A percentile compares a stretch with the other conserved stretches of the same genome.
phyloP scores from a whole-genome alignment of 2,888 invertebrate genomes.

The Marasmarcha lunaedactyla region DNA sequence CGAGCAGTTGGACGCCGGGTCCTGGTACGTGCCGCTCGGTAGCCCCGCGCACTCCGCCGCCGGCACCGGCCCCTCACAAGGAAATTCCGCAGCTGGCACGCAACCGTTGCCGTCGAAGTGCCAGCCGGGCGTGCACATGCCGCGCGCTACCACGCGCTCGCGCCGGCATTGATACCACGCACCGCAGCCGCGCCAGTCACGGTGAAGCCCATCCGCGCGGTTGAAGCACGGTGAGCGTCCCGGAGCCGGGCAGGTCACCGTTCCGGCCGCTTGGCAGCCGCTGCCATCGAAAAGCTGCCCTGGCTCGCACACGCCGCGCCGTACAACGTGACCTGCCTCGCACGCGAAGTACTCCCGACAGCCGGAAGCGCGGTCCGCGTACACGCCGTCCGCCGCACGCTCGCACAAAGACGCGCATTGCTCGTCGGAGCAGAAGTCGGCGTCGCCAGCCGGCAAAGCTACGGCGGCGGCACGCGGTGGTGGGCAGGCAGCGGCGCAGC shows the following conservation, averaged over 20 bases:
- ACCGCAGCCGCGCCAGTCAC: slow-evolving; percentile 56
- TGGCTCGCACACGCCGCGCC: slow-evolving; percentile 66
- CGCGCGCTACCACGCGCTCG: slow-evolving; percentile 49
- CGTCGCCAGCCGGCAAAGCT: slow-evolving; percentile 61
- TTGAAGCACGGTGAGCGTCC: slow-evolving; percentile 57
- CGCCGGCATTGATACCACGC: slow-evolving; percentile 63
- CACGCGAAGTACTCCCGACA: slow-evolving; percentile 73
- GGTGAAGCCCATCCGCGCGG: slow-evolving; percentile 48
- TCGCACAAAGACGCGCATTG: slow-evolving; percentile 61
- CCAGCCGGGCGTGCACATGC: slow-evolving; percentile 51
- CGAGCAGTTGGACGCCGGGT: slow-evolving; percentile 61
- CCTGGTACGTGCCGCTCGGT: slow-evolving; percentile 67
- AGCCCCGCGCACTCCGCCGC: slow-evolving; percentile 51
- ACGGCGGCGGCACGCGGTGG: slow-evolving; percentile 47
- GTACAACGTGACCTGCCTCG: slow-evolving; percentile 56
- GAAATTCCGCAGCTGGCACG: slow-evolving; percentile 37
- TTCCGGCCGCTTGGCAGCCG: slow-evolving; percentile 55
- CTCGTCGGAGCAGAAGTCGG: slow-evolving; percentile 60
- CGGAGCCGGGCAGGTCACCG: slow-evolving; percentile 52
- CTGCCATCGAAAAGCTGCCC: slow-evolving; percentile 62
- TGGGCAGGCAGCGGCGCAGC: slow-evolving; percentile 38
- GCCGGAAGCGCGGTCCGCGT: slow-evolving; percentile 63
- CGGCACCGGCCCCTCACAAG: slow-evolving; percentile 55
- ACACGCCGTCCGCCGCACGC: slow-evolving; percentile 64
- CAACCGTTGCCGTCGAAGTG: slow-evolving; percentile 65